These are phyloP conservation scores for Kryptolebias marmoratus DNA, from an alignment of 2,113 vertebrate species.

Conservation along the genomic window DNA sequence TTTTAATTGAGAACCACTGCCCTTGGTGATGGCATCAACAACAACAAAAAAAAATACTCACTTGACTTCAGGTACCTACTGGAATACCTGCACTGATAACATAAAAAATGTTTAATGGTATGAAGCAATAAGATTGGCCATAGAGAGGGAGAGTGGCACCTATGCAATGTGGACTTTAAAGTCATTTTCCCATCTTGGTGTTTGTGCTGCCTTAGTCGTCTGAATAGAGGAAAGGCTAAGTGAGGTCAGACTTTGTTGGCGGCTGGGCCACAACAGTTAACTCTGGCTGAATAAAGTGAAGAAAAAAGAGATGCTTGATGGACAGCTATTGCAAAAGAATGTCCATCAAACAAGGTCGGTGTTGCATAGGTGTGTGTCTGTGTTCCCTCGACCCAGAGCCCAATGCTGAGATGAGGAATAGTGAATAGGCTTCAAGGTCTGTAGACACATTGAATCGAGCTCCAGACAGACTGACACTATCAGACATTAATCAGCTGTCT, in stretches of 20 bases:
- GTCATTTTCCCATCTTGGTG: slow-evolving; percentile 21
- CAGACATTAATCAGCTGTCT: slow-evolving; percentile 47
- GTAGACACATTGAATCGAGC: slow-evolving; percentile 31
- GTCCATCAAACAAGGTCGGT: background rate
- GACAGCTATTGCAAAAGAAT: slow-evolving; percentile 22
- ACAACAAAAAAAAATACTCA: too few species aligned
- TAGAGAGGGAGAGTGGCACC: background rate
- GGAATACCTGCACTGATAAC: background rate
- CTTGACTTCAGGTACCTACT: background rate
- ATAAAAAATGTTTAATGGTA: background rate
- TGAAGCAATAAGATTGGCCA: background rate
- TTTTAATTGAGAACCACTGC: too few species aligned
- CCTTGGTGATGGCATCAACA: background rate
- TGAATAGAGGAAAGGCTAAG: slow-evolving; percentile 17
- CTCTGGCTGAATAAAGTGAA: slow-evolving; percentile 29
- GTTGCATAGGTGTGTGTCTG: slow-evolving; percentile 14
- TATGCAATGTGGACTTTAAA: slow-evolving; percentile 1
- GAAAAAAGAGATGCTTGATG: slow-evolving; percentile 13
- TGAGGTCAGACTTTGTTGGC: slow-evolving; percentile 25
- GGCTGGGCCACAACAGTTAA: slow-evolving; percentile 35
- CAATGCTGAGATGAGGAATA: background rate
- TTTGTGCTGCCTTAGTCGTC: slow-evolving; percentile 22
- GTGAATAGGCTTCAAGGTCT: slow-evolving; percentile 33
- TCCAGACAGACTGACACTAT: slow-evolving; percentile 28
- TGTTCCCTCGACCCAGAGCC: background rate